Base-by-base conservation (phyloP, 1,140 invertebrate genomes). In the Drosophila albomicans region DNA sequence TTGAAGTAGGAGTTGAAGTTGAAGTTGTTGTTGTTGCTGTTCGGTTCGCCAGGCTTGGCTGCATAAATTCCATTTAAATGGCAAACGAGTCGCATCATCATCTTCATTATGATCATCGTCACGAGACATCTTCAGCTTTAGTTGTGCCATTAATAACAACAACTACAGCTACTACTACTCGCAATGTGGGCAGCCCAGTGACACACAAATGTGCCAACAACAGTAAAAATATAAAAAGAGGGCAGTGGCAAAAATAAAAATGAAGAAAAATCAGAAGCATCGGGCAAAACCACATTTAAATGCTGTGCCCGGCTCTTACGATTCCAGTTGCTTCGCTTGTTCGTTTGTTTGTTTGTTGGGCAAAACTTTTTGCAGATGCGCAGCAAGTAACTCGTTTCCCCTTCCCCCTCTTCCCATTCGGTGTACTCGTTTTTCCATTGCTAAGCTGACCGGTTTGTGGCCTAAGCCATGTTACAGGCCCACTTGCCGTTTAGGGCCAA, bases 61-160 rank as follows among this genome's bases (percentile, higher is more conserved):
- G 85, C 80, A 81, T 89, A 78, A 84, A 88, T 88, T 88, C 84
- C 84, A 89, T 78, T 88, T 88, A 88, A 89, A 88, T 88, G 84
- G 81, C 84, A 88, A 78, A 51, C 52, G 32, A 67, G 46, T 67
- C 59, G 62, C 32, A 58, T 45, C 65, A 49, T 66, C 49, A 63
- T 62, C 70, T 61, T 57, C 69, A 61, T 70, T 16, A 51, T 54
- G 61, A 61, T 13, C 75, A 72, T 71, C 66, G 66, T 57, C 75
- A 68, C 28, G 67, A 70, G 69, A 79, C 82, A 87, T 86, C 82
- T 79, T 76, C 67, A 62, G 79, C 70, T 71, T 64, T 66, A 58
- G 74, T 65, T 69, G 63, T 51, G 75, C 64, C 82, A 87, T 87
- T 86, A 86, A 87, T 76, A 80, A 80, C 84, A 73, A 69, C 71